phyloP scores from a whole-genome alignment of 2,113 vertebrate genomes.

The Silurus asotus region DNA sequence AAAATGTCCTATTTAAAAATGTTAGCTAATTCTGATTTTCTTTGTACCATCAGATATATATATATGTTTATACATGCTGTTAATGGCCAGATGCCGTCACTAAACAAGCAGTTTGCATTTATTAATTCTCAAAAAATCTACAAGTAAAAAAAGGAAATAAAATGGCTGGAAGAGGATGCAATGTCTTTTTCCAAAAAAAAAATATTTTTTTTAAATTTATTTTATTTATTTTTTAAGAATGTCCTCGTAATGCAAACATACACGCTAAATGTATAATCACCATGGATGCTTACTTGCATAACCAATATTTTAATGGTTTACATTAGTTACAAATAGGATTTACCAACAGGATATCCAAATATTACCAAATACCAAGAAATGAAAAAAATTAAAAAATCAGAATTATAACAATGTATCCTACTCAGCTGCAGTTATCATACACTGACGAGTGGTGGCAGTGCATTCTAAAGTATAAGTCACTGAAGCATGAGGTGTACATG shows the following conservation, averaged over 20 bases:
- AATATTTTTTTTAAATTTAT: neutral
- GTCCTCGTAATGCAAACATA: neutral
- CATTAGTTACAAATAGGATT: neutral
- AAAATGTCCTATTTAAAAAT: neutral
- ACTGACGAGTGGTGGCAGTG: slow-evolving; percentile 67
- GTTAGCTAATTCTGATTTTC: neutral
- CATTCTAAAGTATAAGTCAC: slow-evolving; percentile 44
- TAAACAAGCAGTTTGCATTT: neutral
- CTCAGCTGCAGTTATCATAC: slow-evolving; percentile 58
- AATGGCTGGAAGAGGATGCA: neutral
- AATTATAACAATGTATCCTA: slow-evolving; percentile 4
- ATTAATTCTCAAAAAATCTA: neutral
- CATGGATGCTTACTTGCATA: neutral
- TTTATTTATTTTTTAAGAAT: neutral
- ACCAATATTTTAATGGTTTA: slow-evolving; percentile 4
- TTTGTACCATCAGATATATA: neutral
- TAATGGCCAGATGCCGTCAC: neutral
- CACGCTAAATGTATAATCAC: neutral
- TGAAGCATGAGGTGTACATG: neutral
- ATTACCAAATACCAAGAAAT: neutral
- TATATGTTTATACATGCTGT: neutral
- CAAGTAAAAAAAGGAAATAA: neutral
- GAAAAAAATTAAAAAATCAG: neutral
- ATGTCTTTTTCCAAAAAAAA: no score
- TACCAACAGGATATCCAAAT: slow-evolving; percentile 22